Evolutionary conservation across 2,113 vertebrate species (phyloP).

Genomic region (Oncorhynchus clarkii): DNA sequence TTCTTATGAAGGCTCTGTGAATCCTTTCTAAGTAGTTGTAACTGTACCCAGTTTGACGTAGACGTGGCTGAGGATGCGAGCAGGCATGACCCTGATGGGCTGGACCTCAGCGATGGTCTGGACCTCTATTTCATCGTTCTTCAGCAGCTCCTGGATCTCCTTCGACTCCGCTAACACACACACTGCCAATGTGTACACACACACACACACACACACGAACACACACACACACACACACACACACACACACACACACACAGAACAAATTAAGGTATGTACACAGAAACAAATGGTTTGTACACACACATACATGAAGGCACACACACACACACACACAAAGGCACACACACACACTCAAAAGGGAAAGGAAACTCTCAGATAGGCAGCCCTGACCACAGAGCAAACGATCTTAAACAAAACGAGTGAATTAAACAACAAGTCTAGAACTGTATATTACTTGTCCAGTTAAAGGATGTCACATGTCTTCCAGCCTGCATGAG

Average conservation of each 20-base stretch:
- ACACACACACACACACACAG: background rate
- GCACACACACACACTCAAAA: background rate
- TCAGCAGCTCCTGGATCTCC: slow-evolving; percentile 83
- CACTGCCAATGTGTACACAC: slow-evolving; percentile 71
- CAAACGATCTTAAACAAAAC: too few species aligned
- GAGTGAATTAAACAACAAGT: too few species aligned
- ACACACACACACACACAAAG: background rate
- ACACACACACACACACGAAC: background rate
- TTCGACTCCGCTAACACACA: slow-evolving; percentile 88
- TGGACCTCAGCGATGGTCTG: slow-evolving; percentile 85
- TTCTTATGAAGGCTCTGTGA: too few species aligned
- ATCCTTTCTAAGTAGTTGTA: slow-evolving; percentile 21
- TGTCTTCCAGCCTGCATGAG: background rate
- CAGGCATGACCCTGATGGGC: slow-evolving; percentile 88
- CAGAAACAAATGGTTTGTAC: slow-evolving; percentile 38
- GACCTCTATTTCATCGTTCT: slow-evolving; percentile 76
- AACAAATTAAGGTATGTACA: background rate
- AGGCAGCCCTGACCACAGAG: background rate
- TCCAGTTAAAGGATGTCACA: background rate
- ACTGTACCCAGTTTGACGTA: slow-evolving; percentile 91
- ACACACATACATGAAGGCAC: slow-evolving; percentile 67
- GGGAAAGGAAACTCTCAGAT: background rate
- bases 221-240: background rate
- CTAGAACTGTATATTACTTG: too few species aligned
- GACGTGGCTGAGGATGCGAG: slow-evolving; percentile 93